Evolutionary conservation across 1,140 invertebrate genomes (phyloP).

Genomic region (Aphaenogaster ashmeadi): DNA sequence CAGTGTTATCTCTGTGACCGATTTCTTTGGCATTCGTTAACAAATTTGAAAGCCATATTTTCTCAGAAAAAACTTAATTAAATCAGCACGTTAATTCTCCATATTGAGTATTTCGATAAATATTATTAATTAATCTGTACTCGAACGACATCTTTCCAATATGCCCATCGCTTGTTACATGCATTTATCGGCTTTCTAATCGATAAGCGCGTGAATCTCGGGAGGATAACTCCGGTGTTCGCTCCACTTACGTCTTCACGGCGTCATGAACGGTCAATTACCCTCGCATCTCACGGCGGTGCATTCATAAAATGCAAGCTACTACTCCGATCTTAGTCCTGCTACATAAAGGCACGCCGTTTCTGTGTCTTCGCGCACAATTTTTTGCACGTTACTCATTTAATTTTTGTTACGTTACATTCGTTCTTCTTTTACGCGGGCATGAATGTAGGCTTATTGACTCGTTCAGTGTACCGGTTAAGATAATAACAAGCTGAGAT

Average conservation of each 20-base stretch:
- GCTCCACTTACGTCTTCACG: slow-evolving; percentile 48
- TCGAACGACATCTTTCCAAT: not conserved
- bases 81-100: not conserved
- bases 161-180: slow-evolving; percentile 1
- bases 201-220: slow-evolving; percentile 62
- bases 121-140: not conserved
- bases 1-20: not conserved
- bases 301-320: slow-evolving; percentile 38
- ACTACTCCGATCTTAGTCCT: not conserved
- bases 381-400: slow-evolving; percentile 43
- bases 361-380: not conserved
- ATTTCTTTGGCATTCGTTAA: not conserved
- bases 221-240: slow-evolving; percentile 13
- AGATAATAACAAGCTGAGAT: not conserved
- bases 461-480: not conserved
- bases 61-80: not conserved
- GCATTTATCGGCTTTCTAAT: slow-evolving; percentile 71
- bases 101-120: not conserved
- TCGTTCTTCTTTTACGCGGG: not conserved
- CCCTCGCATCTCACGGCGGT: slow-evolving; percentile 21
- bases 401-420: slow-evolving; percentile 3
- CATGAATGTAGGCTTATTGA: not conserved
- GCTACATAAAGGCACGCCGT: not conserved
- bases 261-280: slow-evolving; percentile 52
- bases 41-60: not conserved